A percentile compares a stretch with the other conserved stretches of the same genome.
Evolutionary conservation across 2,113 vertebrate species (phyloP).

Genomic region (Tringa solitaria): DNA sequence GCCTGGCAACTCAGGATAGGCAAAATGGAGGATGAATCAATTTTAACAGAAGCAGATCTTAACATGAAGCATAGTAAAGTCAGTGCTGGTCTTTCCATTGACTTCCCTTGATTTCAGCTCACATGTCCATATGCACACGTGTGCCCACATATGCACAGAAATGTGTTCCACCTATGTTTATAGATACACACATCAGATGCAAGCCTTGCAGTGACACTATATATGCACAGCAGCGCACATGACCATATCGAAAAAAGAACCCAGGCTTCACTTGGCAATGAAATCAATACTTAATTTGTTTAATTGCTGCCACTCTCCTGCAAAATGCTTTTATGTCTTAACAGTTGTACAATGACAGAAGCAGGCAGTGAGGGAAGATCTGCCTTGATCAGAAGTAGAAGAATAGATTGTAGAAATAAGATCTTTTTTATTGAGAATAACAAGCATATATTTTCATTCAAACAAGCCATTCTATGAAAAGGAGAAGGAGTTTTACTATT

Average conservation of each 20-base stretch:
- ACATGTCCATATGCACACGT: not conserved
- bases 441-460: not conserved
- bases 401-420: not conserved
- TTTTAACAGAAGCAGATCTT: not conserved
- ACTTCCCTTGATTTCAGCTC: not conserved
- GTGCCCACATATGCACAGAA: too few species aligned
- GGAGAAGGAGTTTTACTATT: not conserved
- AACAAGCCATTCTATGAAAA: not conserved
- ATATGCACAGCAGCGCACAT: fast-evolving
- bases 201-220: not conserved
- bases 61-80: not conserved
- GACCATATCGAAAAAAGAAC: not conserved
- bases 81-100: not conserved
- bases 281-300: not conserved
- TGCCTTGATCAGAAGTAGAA: not conserved
- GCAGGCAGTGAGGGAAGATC: not conserved
- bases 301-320: not conserved
- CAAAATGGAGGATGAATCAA: not conserved
- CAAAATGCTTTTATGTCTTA: not conserved
- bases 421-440: not conserved
- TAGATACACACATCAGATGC: not conserved
- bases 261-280: not conserved
- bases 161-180: not conserved
- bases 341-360: not conserved
- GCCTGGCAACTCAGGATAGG: not conserved